These are phyloP conservation scores for Tubulanus polymorphus DNA, from an alignment of 2,888 invertebrate species.

Conservation along the genomic window DNA sequence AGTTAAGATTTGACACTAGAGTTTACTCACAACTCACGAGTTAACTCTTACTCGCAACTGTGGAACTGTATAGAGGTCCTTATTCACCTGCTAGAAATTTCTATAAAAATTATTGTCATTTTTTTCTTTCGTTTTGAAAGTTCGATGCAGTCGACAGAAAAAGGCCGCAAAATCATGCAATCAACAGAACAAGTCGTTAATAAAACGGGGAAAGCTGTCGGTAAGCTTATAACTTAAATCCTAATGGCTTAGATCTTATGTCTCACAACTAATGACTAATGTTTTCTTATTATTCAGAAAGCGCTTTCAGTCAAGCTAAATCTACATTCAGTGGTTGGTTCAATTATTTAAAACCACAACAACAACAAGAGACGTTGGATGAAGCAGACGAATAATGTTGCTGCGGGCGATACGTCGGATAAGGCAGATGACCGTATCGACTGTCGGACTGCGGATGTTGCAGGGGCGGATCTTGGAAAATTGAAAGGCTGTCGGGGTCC, in stretches of 20 bases:
- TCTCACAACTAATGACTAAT: not conserved
- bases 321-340: not conserved
- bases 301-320: not conserved
- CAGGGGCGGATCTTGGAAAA: too few species aligned
- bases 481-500: too few species aligned
- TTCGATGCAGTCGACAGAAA: conserved; percentile 90
- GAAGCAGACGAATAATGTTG: not conserved
- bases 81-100: too few species aligned
- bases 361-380: not conserved
- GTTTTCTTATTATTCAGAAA: conserved; percentile 1
- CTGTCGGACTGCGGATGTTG: too few species aligned
- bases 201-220: conserved; percentile 73
- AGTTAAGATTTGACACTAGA: too few species aligned
- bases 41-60: not conserved
- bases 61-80: not conserved
- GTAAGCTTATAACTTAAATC: conserved; percentile 18
- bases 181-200: conserved; percentile 91
- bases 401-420: too few species aligned
- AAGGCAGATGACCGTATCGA: too few species aligned
- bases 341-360: not conserved
- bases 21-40: too few species aligned
- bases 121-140: conserved; percentile 57
- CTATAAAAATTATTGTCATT: conserved; percentile 3
- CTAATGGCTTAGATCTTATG: not conserved
- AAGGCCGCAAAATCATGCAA: conserved; percentile 82